phyloP scores from a whole-genome alignment of 2,797 vertebrate genomes.

The Aplochiton taeniatus region DNA sequence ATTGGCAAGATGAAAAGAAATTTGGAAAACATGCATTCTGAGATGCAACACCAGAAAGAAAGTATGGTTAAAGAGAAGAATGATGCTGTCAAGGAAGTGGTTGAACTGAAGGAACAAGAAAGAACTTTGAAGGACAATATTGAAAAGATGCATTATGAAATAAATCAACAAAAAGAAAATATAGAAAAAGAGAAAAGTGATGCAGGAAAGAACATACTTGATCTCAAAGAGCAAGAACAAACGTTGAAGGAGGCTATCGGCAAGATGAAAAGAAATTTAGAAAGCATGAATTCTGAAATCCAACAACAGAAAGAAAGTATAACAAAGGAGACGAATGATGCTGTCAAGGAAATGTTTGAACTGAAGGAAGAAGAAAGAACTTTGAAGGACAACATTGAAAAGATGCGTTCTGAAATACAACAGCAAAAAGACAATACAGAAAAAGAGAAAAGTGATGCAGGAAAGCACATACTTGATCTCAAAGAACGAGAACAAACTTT shows the following conservation, averaged over 20 bases:
- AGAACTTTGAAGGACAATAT: not conserved
- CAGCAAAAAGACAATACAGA: not conserved
- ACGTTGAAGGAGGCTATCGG: not conserved
- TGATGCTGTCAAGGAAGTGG: too few species aligned
- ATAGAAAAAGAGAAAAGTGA: conserved; percentile 12
- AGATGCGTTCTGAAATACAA: not conserved
- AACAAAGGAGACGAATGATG: conserved; percentile 6
- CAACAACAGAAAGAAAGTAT: too few species aligned
- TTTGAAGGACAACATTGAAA: not conserved
- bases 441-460: not conserved
- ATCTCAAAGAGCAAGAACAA: conserved; percentile 2
- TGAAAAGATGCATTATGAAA: not conserved
- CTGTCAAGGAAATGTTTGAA: not conserved
- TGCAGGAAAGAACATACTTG: not conserved
- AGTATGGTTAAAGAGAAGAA: too few species aligned
- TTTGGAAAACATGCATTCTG: too few species aligned
- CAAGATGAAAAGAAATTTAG: not conserved
- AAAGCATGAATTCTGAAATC: not conserved
- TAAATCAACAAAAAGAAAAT: not conserved
- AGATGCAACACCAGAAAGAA: too few species aligned
- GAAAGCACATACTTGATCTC: not conserved
- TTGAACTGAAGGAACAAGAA: too few species aligned
- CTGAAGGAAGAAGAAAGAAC: not conserved
- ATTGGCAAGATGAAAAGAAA: too few species aligned
- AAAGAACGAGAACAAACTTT: too few species aligned